A percentile compares a stretch with the other conserved stretches of the same genome.
These are phyloP conservation scores for Anolis carolinensis DNA, from an alignment of 2,113 vertebrate genomes.

Conservation along the genomic window DNA sequence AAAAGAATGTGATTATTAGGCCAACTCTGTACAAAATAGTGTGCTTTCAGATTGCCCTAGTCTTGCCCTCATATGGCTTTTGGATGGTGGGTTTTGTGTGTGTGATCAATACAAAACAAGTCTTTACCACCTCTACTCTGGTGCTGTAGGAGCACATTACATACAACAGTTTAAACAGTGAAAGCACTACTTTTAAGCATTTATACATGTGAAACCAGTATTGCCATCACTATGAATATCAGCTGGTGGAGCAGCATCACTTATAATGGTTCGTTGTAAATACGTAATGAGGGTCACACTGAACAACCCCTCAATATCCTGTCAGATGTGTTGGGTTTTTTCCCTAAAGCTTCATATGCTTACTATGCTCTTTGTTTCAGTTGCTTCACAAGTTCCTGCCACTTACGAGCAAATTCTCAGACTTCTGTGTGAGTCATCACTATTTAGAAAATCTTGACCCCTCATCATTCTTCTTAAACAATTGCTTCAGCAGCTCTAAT, in stretches of 20 bases:
- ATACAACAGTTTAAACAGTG: too few species aligned
- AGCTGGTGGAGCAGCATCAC: neutral
- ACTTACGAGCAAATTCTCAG: neutral
- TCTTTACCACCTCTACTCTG: too few species aligned
- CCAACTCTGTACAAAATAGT: neutral
- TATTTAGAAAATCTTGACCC: constrained; percentile 10
- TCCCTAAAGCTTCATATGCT: neutral
- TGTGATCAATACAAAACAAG: too few species aligned
- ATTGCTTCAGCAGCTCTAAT: neutral
- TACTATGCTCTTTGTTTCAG: neutral
- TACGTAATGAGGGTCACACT: constrained; percentile 9
- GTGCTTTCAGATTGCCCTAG: neutral
- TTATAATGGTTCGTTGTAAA: neutral
- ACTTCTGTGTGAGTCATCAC: constrained; percentile 24
- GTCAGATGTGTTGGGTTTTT: neutral
- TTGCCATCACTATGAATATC: neutral
- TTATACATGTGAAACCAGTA: too few species aligned
- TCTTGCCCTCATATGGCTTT: neutral
- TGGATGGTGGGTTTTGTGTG: too few species aligned
- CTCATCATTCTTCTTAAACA: neutral
- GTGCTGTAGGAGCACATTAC: too few species aligned
- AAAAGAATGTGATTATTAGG: neutral
- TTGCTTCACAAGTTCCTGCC: constrained; percentile 1
- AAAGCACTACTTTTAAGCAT: too few species aligned
- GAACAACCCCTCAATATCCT: neutral